A percentile compares a stretch with the other conserved stretches of the same genome.
These are phyloP conservation scores for Pipa parva DNA, from an alignment of 2,113 vertebrate genomes.

Conservation along the genomic window DNA sequence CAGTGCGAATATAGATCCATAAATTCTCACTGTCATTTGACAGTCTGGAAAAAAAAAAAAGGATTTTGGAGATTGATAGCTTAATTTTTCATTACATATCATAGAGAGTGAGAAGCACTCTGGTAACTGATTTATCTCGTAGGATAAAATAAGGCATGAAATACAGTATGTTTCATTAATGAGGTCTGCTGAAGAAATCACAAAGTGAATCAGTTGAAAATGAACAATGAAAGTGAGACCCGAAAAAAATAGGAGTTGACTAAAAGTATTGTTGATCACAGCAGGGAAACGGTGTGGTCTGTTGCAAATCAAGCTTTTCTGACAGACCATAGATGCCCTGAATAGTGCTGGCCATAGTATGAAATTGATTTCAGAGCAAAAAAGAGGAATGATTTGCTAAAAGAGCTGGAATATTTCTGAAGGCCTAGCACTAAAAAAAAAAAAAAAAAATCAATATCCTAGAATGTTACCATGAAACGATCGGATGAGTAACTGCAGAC, in stretches of 20 bases:
- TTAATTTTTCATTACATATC: no score
- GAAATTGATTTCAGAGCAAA: neutral
- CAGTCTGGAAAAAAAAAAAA: no score
- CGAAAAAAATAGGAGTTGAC: neutral
- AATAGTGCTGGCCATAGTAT: neutral
- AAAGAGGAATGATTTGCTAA: slow-evolving; percentile 1
- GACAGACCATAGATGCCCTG: neutral
- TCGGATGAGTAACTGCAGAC: neutral
- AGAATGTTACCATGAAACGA: neutral
- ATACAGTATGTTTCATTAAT: neutral
- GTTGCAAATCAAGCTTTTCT: neutral
- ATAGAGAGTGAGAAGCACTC: no score
- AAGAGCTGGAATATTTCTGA: neutral
- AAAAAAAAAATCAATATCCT: neutral
- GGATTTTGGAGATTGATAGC: no score
- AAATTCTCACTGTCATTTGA: no score
- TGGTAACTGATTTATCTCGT: neutral
- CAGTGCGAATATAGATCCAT: no score
- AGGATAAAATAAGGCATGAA: neutral
- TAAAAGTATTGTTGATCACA: neutral
- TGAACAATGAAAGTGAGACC: neutral
- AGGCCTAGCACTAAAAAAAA: neutral
- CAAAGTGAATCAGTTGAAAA: neutral
- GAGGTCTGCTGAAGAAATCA: no score
- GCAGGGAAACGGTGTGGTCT: neutral